These are phyloP conservation scores for Oryzias woworae DNA, from an alignment of 2,113 vertebrate genomes.

Conservation along the genomic window DNA sequence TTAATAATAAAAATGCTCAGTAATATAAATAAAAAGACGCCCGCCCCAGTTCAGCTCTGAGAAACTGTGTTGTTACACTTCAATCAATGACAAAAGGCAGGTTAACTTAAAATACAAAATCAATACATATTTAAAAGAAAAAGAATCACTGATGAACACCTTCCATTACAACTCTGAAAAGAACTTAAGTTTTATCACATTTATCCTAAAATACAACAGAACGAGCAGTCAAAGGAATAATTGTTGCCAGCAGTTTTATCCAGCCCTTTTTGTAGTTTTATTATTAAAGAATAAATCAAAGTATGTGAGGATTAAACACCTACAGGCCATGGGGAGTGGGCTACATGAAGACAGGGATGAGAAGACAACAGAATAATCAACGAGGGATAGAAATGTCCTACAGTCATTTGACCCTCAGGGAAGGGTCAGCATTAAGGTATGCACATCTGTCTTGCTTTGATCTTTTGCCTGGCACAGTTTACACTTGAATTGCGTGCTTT, in stretches of 20 bases:
- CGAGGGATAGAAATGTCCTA: slow-evolving; percentile 76
- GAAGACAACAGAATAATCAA: slow-evolving; percentile 72
- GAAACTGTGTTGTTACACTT: no score
- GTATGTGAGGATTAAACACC: slow-evolving; percentile 34
- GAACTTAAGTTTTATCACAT: slow-evolving; percentile 4
- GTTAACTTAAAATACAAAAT: no score
- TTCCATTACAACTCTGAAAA: not conserved
- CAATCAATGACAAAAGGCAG: no score
- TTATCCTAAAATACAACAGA: slow-evolving; percentile 13
- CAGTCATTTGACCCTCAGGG: slow-evolving; percentile 77
- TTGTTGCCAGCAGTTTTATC: slow-evolving; percentile 31
- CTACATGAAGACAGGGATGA: slow-evolving; percentile 18
- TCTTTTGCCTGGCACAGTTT: slow-evolving; percentile 71
- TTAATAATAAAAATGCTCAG: no score
- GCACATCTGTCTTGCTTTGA: slow-evolving; percentile 76
- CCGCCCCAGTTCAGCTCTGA: no score
- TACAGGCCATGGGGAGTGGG: slow-evolving; percentile 1
- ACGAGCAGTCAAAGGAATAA: slow-evolving; percentile 16
- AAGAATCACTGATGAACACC: not conserved
- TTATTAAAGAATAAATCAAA: slow-evolving; percentile 35
- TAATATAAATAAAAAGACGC: no score
- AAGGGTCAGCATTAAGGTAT: slow-evolving; percentile 74
- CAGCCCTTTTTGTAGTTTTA: slow-evolving; percentile 18
- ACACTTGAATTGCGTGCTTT: slow-evolving; percentile 53
- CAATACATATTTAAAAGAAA: no score